These are phyloP conservation scores for Onychomys arenicola DNA, from an alignment of 2,797 vertebrate genomes.

Conservation along the genomic window DNA sequence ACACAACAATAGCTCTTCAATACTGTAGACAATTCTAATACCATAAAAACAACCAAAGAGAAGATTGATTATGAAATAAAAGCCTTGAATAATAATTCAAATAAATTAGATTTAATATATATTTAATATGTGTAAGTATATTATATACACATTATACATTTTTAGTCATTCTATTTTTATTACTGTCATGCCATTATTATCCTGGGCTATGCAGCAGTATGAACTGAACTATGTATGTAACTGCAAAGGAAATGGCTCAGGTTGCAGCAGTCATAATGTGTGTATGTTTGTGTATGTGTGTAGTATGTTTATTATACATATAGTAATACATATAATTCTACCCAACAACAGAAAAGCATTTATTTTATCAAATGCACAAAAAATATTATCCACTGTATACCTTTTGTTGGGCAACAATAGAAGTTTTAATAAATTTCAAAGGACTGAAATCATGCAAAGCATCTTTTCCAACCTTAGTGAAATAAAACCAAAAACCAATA, in stretches of 20 bases:
- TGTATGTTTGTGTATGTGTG: neutral
- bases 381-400: neutral
- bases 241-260: neutral
- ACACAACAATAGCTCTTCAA: neutral
- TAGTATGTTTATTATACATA: neutral
- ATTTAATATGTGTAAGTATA: neutral
- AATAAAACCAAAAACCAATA: constrained; percentile 43
- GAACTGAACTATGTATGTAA: neutral
- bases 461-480: constrained; percentile 45
- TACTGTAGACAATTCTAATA: neutral
- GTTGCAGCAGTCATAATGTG: neutral
- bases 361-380: neutral
- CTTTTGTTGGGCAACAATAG: neutral
- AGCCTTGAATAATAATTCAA: constrained; percentile 19
- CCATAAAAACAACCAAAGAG: neutral
- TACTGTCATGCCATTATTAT: neutral
- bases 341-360: neutral
- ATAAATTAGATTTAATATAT: neutral
- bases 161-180: neutral
- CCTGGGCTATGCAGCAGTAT: neutral
- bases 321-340: neutral
- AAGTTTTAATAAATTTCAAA: constrained; percentile 35
- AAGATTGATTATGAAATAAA: constrained; percentile 47
- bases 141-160: neutral
- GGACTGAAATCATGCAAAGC: constrained; percentile 1